phyloP scores from a whole-genome alignment of 2,888 invertebrate species.

The Pocota personata region DNA sequence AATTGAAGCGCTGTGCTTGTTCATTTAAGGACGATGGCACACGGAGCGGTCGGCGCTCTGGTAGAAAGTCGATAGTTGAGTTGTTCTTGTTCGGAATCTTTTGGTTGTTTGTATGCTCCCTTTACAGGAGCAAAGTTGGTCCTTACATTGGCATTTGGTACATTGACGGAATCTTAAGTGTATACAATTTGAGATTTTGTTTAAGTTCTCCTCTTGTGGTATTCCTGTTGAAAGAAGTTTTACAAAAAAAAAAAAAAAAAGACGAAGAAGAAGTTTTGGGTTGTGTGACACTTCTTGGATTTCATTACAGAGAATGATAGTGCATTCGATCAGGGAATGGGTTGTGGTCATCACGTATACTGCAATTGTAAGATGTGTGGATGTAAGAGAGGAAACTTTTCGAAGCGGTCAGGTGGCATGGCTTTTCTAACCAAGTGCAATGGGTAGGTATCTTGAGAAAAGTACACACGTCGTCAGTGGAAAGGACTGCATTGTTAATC shows the following conservation, averaged over 20 bases:
- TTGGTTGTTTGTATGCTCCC: slow-evolving; percentile 29
- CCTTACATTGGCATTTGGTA: slow-evolving; percentile 48
- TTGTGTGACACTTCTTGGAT: slow-evolving; percentile 65
- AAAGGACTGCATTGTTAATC: not conserved
- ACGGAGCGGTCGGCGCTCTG: not conserved
- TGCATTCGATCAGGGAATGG: not conserved
- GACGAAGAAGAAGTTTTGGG: slow-evolving; percentile 41
- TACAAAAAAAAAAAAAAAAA: not conserved
- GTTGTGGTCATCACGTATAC: slow-evolving; percentile 23
- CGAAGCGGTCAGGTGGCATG: slow-evolving; percentile 41
- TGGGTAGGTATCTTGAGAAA: not conserved
- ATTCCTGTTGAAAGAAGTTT: slow-evolving; percentile 57
- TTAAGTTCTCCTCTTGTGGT: slow-evolving; percentile 28
- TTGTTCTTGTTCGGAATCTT: slow-evolving; percentile 50
- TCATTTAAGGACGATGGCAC: slow-evolving; percentile 50
- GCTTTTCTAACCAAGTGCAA: not conserved
- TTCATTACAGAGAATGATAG: slow-evolving; percentile 48
- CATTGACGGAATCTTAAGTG: slow-evolving; percentile 68
- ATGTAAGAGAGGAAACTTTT: slow-evolving; percentile 5
- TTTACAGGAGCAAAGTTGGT: slow-evolving; percentile 53
- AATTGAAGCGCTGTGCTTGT: slow-evolving; percentile 59
- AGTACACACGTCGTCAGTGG: not conserved
- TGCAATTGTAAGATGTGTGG: slow-evolving; percentile 17
- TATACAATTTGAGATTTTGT: slow-evolving; percentile 44
- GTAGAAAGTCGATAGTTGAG: slow-evolving; percentile 57